Evolutionary conservation across 2,888 invertebrate genomes (phyloP).

Genomic region (Conops quadrifasciatus): DNA sequence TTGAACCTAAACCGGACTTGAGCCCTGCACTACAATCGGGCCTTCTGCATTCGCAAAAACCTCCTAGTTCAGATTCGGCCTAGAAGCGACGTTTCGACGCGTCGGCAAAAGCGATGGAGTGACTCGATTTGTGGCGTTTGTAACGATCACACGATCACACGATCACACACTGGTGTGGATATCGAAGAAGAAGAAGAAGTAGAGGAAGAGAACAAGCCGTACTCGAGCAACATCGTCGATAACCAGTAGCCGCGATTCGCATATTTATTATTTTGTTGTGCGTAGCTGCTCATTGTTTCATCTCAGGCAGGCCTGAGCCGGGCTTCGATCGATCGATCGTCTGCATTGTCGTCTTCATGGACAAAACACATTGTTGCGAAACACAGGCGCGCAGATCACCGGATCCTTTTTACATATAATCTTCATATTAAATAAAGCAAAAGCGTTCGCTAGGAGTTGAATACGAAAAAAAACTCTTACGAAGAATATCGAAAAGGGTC

Average conservation of each 20-base stretch:
- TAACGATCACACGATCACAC: constrained; percentile 32
- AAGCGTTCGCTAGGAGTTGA: not conserved
- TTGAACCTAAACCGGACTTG: not conserved
- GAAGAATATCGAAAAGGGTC: not conserved
- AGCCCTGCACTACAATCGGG: not conserved
- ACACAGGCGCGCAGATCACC: not conserved
- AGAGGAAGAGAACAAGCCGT: not conserved
- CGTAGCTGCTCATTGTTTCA: constrained; percentile 30
- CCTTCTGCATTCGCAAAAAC: not conserved
- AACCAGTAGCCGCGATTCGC: constrained; percentile 30
- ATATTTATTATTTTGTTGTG: constrained; percentile 33
- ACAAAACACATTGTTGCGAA: constrained; percentile 29
- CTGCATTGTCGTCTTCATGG: constrained; percentile 11
- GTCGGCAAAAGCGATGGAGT: not conserved
- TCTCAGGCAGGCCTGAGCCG: not conserved
- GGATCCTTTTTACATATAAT: constrained; percentile 27
- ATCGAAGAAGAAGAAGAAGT: constrained; percentile 4
- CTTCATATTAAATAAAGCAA: constrained; percentile 21
- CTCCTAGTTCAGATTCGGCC: constrained; percentile 11
- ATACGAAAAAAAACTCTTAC: not conserved
- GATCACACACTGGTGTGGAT: constrained; percentile 14
- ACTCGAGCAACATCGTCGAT: not conserved
- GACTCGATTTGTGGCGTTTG: constrained; percentile 21
- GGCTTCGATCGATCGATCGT: constrained; percentile 1
- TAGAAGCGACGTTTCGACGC: not conserved